Conservation (phyloP, 2,113 vertebrate species). For the Entomyzon cyanotis region DNA sequence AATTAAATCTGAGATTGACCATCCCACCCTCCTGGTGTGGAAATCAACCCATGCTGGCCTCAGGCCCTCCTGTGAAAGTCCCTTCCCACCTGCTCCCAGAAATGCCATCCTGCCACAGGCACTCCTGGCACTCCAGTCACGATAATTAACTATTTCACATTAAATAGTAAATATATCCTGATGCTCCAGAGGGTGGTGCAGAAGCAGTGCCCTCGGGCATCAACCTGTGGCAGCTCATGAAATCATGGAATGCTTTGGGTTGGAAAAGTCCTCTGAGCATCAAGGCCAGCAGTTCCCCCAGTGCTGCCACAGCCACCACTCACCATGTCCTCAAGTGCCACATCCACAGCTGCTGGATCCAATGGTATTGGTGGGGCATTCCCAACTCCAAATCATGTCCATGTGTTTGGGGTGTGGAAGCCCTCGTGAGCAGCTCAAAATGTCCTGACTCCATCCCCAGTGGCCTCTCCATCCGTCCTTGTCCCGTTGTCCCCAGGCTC, state of each 20-base stretch:
- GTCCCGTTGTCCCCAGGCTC: not conserved
- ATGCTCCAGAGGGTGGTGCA: rapidly evolving
- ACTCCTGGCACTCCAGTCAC: rapidly evolving
- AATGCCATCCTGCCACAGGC: rapidly evolving
- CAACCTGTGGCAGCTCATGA: not conserved
- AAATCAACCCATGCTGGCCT: rapidly evolving
- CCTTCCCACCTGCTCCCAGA: not conserved
- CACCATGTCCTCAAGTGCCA: not conserved
- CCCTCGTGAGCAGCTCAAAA: rapidly evolving
- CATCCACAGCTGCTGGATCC: not conserved
- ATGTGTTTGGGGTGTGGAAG: rapidly evolving
- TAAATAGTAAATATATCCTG: not conserved
- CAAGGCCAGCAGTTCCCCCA: not conserved
- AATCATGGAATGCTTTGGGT: not conserved
- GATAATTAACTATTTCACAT: not conserved
- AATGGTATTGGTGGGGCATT: rapidly evolving
- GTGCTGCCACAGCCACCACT: not conserved
- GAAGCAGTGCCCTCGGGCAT: not conserved
- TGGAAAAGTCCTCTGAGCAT: not conserved
- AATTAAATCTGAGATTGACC: not conserved
- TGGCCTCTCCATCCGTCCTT: rapidly evolving
- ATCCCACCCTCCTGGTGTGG: not conserved
- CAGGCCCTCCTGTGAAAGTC: rapidly evolving
- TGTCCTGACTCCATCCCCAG: not conserved
- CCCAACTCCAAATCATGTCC: rapidly evolving